Evolutionary conservation across 2,797 vertebrate species (phyloP).

Genomic region (Hyperoplus immaculatus): DNA sequence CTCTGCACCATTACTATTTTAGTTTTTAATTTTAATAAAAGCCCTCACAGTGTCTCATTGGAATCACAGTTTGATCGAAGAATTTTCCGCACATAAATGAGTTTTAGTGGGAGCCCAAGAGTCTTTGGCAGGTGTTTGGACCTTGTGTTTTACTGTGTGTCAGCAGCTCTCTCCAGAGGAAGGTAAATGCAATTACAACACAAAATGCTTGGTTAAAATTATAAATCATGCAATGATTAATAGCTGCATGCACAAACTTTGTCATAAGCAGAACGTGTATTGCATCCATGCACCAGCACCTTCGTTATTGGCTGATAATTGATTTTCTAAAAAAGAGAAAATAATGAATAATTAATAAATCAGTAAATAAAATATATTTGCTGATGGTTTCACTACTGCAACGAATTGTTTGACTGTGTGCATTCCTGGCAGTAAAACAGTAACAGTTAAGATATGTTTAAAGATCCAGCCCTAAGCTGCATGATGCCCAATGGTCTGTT

Average conservation of each 20-base stretch:
- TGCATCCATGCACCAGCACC: background rate
- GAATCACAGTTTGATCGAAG: background rate
- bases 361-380: too few species aligned
- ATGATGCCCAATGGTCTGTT: too few species aligned
- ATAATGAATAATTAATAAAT: background rate
- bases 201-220: background rate
- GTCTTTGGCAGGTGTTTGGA: background rate
- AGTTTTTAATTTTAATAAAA: background rate
- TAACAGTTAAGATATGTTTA: too few species aligned
- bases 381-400: too few species aligned
- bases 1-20: background rate
- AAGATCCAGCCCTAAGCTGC: too few species aligned
- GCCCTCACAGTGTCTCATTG: background rate
- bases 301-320: background rate
- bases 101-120: background rate
- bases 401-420: too few species aligned
- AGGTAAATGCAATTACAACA: background rate
- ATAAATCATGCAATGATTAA: background rate
- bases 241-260: background rate
- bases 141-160: background rate
- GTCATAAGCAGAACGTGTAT: background rate
- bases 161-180: conserved; percentile 63
- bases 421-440: too few species aligned
- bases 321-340: background rate
- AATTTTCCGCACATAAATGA: background rate